Base-by-base conservation (phyloP, 2,888 invertebrate genomes). In the Calliopum simillimum region DNA sequence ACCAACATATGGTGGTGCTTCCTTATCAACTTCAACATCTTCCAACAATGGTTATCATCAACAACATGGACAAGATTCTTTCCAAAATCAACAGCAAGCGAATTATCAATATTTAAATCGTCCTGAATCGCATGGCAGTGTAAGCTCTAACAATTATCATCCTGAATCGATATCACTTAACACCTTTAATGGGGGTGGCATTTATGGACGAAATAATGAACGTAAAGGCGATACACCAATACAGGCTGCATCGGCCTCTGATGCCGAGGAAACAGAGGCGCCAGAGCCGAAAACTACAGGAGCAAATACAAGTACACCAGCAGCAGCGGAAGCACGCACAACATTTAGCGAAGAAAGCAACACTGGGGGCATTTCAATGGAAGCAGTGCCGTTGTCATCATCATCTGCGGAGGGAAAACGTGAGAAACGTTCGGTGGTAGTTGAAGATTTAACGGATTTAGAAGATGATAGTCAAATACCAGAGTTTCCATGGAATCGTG, bases 401-500 rank as follows among this genome's bases (percentile, higher is more conserved):
- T 75, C 77, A 58, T 73, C 76, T 12, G 70, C 75, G 12, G 69
- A 62, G 53, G 59, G 49, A 8, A 76, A 75, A 69, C 75, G 71
- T 49, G 71, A 79, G 68, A 77, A 78, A 56, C 82, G 80, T 72
- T 78, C 85, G 70, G 81, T 85, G 23, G 69, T 82, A 19, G 76
- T 72, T 16, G 72, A 76, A 63, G 69, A 75, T 16, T 73, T 72
- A 33, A 75, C 76, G 13, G 78, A 79, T 41, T 49, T 64, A 5
- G 78, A 78, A 13, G 74, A 75, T 51, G 77, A 82, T 47, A 82
- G 86, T 74, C 85, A 87, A 74, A 86, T 88, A 81, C 91, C 92
- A 19, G 89, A 90, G 19, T 93, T 94, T 83, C 94, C 94, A 68
- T 94, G 94, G 93, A 89, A 92, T 84, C 91, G 92, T 87, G 92